phyloP scores from a whole-genome alignment of 2,113 vertebrate genomes.

The Phylloscopus trochilus region DNA sequence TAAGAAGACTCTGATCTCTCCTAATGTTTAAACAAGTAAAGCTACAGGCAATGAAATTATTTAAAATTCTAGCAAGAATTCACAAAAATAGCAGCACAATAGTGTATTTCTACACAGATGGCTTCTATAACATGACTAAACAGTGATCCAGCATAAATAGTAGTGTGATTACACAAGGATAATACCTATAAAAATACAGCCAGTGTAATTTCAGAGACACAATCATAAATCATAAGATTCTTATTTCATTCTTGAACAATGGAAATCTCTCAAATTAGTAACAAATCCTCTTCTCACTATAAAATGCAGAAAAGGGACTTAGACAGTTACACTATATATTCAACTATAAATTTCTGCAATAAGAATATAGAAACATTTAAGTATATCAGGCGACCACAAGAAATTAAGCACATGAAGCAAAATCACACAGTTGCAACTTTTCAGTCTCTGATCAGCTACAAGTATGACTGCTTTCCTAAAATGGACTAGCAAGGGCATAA shows the following conservation, averaged over 20 bases:
- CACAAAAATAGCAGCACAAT: background rate
- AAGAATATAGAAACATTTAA: background rate
- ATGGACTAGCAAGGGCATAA: background rate
- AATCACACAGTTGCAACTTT: background rate
- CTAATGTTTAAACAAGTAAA: background rate
- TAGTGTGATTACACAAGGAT: background rate
- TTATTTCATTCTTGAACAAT: background rate
- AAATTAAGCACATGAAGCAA: background rate
- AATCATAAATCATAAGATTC: background rate
- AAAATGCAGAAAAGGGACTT: background rate
- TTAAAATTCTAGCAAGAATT: background rate
- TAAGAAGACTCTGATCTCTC: background rate
- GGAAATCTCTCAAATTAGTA: background rate
- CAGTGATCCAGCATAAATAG: background rate
- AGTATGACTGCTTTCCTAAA: background rate
- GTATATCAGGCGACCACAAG: background rate
- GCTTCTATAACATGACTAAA: background rate
- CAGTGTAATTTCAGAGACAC: background rate
- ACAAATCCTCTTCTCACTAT: background rate
- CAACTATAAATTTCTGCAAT: background rate
- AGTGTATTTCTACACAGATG: background rate
- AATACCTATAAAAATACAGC: background rate
- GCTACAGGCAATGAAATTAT: background rate
- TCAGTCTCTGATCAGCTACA: background rate
- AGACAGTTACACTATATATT: background rate